Base-by-base conservation (phyloP, 1,140 invertebrate genomes). In the Helicoverpa zea region DNA sequence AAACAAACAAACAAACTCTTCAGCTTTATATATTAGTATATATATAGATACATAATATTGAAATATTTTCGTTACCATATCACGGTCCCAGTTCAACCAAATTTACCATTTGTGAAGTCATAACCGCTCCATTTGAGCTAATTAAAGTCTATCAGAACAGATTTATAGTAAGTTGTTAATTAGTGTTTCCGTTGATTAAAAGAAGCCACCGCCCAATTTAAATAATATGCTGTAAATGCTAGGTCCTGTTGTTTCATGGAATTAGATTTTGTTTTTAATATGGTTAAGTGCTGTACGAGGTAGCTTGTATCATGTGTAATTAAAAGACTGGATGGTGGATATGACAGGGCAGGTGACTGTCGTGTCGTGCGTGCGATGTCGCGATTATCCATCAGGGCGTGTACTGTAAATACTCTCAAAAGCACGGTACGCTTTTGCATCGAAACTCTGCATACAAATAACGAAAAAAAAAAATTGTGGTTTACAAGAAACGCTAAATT, bases 201-300 rank as follows among this genome's bases (percentile, higher is more conserved):
- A 74, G 14, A 16, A 68, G 59, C 51, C 63, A 51, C 77, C 83
- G 77, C 80, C 77, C 78, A 47, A 43, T 64, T 52, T 54, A 66
- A 52, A 59, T 58, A 56, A 74, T 61, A 61, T 52, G 18, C 56
- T 74, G 29, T 66, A 54, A 76, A 76, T 82, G 82, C 61, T 29
- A 59, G 76, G 35, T 79, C 54, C 30, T 81, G 70, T 74, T 82
- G 77, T 84, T 88, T 87, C 83, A 70, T 77, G 77, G 84, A 88
- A 88, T 82, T 83, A 79, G 84, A 85, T 87, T 86, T 84, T 76
- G 64, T 79, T 86, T 88, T 88, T 88, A 88, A 88, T 88, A 86
- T 72, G 54, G 58, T 68, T 85, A 81, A 88, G 87, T 87, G 87
- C 79, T 63, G 66, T 81, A 54, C 54, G 56, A 43, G 56, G 68